Evolutionary conservation across 1,140 invertebrate species (phyloP), one percentile per base, ranked within the genome.

Genomic region (Drosophila subobscura): DNA sequence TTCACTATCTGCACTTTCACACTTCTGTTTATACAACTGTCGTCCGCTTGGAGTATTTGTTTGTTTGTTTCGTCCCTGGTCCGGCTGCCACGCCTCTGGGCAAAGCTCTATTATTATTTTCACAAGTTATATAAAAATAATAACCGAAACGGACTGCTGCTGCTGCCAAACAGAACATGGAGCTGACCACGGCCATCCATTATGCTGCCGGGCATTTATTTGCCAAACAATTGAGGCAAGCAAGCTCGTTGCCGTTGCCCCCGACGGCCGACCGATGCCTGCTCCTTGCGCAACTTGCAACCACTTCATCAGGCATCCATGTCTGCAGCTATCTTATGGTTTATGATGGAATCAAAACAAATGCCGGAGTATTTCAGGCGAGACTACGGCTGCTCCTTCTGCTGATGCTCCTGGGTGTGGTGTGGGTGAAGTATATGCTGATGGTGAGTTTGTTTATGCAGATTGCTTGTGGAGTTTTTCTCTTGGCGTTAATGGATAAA

Each of bases 91-190:
- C 54, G 60, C 53, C 59, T 50, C 23, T 6, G 50, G 53, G 6
- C 29, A 7, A 16, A 46, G 75, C 64, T 81, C 79, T 86, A 86
- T 86, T 86, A 88, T 86, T 86, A 86, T 86, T 86, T 86, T 86
- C 78, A 64, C 83, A 86, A 86, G 83, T 88, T 86, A 83, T 86
- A 86, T 88, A 86, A 86, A 88, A 86, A 86, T 86, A 86, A 86
- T 86, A 86, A 83, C 70, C 68, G 63, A 58, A 51, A 33, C 54
- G 70, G 54, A 65, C 60, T 58, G 42, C 27, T 12, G 45, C 14
- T 23, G 22, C 41, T 51, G 37, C 44, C 29, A 22, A 16, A 16
- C 53, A n/a, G 57, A 50, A 37, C 27, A 42, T 27, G 41, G 33
- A 56, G 66, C 61, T 75, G 65, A 70, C 66, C 81, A 78, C 68